Percentiles rank a stretch among this genome's conserved stretches.
phyloP scores from a whole-genome alignment of 2,797 vertebrate species.

The Rhynchonycteris naso region DNA sequence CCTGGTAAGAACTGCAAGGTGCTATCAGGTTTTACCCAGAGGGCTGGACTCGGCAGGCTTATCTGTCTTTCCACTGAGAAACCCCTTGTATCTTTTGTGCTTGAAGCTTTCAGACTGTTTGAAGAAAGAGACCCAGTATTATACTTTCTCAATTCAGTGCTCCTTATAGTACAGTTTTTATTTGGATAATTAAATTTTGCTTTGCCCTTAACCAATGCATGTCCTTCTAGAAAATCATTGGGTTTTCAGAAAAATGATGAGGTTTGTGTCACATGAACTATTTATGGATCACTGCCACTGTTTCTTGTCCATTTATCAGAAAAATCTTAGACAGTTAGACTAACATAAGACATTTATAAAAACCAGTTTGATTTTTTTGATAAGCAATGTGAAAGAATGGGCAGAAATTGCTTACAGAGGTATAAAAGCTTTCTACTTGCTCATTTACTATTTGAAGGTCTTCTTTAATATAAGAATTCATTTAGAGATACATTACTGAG shows the following conservation, averaged over 20 bases:
- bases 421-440: neutral
- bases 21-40: neutral
- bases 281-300: neutral
- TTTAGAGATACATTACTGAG: neutral
- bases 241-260: slow-evolving; percentile 21
- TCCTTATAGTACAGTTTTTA: neutral
- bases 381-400: neutral
- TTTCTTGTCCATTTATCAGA: neutral
- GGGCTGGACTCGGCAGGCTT: neutral
- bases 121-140: neutral
- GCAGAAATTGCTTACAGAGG: neutral
- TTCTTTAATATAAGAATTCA: neutral
- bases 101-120: neutral
- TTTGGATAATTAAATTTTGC: slow-evolving; percentile 8
- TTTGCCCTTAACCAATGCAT: neutral
- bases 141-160: neutral
- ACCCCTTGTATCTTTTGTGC: neutral
- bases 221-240: neutral
- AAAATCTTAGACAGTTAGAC: neutral
- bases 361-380: neutral
- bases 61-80: neutral
- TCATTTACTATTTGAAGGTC: neutral
- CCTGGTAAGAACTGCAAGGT: neutral
- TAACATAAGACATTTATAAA: neutral
- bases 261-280: neutral